phyloP scores from a whole-genome alignment of 2,113 vertebrate species.

The Urocolius indicus region DNA sequence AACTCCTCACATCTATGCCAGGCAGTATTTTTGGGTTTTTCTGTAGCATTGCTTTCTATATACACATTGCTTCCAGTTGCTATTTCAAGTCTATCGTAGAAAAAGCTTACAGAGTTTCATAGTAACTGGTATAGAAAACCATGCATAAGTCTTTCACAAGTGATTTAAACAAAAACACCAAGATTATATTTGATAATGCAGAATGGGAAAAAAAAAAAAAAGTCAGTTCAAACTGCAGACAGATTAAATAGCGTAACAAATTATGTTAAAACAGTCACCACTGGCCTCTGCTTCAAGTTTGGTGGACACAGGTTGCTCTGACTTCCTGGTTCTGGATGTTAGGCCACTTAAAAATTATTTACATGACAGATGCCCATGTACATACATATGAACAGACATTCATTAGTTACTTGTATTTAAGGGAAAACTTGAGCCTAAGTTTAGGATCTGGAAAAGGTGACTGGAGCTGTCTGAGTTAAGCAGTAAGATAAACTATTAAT shows the following conservation, averaged over 20 bases:
- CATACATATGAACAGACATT: neutral
- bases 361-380: neutral
- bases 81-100: neutral
- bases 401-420: neutral
- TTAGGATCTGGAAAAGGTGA: neutral
- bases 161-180: neutral
- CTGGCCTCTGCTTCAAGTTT: neutral
- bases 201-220: neutral
- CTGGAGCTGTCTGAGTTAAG: neutral
- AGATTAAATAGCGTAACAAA: neutral
- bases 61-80: neutral
- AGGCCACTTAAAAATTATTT: neutral
- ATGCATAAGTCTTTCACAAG: neutral
- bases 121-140: neutral
- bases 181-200: neutral
- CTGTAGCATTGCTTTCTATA: neutral
- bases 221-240: neutral
- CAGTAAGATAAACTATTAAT: neutral
- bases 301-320: neutral
- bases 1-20: neutral
- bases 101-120: neutral
- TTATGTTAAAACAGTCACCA: neutral
- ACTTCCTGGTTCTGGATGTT: neutral
- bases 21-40: neutral
- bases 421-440: neutral